Base-by-base conservation (phyloP, 2,797 vertebrate genomes). In the Chloroceryle amazona region DNA sequence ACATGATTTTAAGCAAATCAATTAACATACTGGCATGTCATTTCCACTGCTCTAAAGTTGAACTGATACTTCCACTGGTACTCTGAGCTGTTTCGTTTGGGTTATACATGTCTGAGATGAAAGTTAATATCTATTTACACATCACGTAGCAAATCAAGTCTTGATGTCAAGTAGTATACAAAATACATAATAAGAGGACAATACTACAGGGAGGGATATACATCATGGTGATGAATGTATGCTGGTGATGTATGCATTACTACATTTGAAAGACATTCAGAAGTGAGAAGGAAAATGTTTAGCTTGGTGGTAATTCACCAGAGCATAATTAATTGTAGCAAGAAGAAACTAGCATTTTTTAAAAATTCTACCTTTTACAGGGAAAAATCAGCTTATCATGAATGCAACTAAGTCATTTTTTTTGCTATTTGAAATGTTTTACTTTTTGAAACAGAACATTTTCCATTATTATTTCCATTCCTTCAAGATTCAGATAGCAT, bases 21-120 rank as follows among this genome's bases (percentile, higher is more conserved):
- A 2, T 84, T 66, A 76, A 63, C 41, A 60, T 16, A 23, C 18
- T 23, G 14, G 4, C 7, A 81, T 4, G 13, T 70, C 12, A 15
- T 52, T 85, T 75, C 51, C 58, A 37, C 8, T 46, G 14, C 35
- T 75, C 11, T 47, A 46, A 65, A 82, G 39, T 2, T 3, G 31
- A 89, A 83, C 57, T 66, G n/a, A 57, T 79, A 81, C 4, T 65
- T 61, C 13, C 14, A 37, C 8, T 26, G n/a, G n/a, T 71, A 74
- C 55, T 65, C 51, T 39, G 16, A 82, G 65, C 5, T 35, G 20
- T 37, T 93, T 80, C 5, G 0, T 58, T 68, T 83, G 58, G 21
- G 8, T 25, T 74, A 1, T 11, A 71, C 11, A 21, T 0, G 1
- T 60, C 25, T 55, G 14, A 81, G 42, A 51, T 1, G 1, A 57